Percentiles rank a stretch among this genome's conserved stretches.
These are phyloP conservation scores for Dastarcus helophoroides DNA, from an alignment of 2,888 invertebrate genomes.

Conservation along the genomic window DNA sequence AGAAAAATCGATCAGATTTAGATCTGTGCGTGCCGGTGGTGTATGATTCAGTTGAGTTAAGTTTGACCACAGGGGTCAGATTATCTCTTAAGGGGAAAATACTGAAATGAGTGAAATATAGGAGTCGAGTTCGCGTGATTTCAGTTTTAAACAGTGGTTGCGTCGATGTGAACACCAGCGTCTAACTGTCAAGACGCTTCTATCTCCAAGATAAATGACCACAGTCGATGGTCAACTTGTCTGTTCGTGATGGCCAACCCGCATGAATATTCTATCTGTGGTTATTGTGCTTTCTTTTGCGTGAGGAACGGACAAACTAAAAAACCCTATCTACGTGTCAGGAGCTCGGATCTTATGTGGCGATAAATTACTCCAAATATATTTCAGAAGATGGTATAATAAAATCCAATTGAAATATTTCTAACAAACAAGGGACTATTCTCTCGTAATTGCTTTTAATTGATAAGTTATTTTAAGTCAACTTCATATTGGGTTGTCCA, in stretches of 20 bases:
- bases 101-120: background rate
- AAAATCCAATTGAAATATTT: too few relatives aligned
- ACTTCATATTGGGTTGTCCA: too few relatives aligned
- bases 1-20: too few relatives aligned
- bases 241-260: conserved; percentile 22
- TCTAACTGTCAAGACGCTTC: conserved; percentile 21
- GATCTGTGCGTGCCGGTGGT: too few relatives aligned
- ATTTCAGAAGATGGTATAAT: too few relatives aligned
- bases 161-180: conserved; percentile 24
- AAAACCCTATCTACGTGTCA: too few relatives aligned
- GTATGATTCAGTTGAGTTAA: too few relatives aligned
- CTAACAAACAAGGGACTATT: too few relatives aligned
- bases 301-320: conserved; percentile 14
- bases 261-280: conserved; percentile 24
- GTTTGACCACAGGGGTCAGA: conserved; percentile 8
- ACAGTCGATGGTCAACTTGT: conserved; percentile 21
- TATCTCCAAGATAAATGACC: conserved; percentile 26
- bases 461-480: too few relatives aligned
- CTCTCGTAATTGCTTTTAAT: too few relatives aligned
- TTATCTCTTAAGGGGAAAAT: conserved; percentile 9
- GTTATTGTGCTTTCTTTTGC: conserved; percentile 19
- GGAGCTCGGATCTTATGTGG: too few relatives aligned
- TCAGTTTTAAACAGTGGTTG: conserved; percentile 3
- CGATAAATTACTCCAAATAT: too few relatives aligned
- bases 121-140: conserved; percentile 7